Conservation (phyloP, 1,140 invertebrate genomes). For the Lepidostoma basale region DNA sequence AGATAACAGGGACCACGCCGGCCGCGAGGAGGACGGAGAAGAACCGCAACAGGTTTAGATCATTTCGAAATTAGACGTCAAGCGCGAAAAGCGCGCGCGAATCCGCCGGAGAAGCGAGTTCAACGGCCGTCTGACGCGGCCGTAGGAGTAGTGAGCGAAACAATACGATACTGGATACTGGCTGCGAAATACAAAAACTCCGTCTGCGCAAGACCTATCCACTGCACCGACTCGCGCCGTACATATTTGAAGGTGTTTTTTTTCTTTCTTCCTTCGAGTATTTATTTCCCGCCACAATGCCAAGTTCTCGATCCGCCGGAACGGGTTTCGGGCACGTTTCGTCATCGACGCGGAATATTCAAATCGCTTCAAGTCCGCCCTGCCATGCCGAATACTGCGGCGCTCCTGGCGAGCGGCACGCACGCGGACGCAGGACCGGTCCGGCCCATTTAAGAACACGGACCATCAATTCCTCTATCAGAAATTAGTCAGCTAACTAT, state of each 20-base stretch:
- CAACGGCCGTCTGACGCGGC: not conserved
- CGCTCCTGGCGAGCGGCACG: not conserved
- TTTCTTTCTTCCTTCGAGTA: not conserved
- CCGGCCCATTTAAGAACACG: too few species aligned
- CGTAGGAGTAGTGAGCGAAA: not conserved
- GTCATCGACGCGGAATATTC: conserved; percentile 8
- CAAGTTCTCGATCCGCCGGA: conserved; percentile 18
- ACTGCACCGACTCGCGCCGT: not conserved
- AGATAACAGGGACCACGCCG: too few species aligned
- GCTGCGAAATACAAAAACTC: too few species aligned
- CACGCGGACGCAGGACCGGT: too few species aligned
- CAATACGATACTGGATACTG: conserved; percentile 8
- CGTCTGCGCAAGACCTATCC: conserved; percentile 1
- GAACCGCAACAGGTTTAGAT: conserved; percentile 13
- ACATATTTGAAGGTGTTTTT: conserved; percentile 6
- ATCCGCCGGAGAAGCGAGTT: not conserved
- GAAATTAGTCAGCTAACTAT: too few species aligned
- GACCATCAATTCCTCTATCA: too few species aligned
- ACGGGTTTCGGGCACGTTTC: conserved; percentile 24
- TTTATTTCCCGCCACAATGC: conserved; percentile 15
- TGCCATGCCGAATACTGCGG: not conserved
- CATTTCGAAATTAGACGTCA: not conserved
- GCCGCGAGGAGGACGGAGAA: too few species aligned
- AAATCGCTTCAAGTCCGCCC: not conserved
- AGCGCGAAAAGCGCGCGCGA: conserved; percentile 15